Evolutionary conservation across 1,140 invertebrate genomes (phyloP), one percentile per base, ranked within the genome.

Genomic region (Calosoma granatense): DNA sequence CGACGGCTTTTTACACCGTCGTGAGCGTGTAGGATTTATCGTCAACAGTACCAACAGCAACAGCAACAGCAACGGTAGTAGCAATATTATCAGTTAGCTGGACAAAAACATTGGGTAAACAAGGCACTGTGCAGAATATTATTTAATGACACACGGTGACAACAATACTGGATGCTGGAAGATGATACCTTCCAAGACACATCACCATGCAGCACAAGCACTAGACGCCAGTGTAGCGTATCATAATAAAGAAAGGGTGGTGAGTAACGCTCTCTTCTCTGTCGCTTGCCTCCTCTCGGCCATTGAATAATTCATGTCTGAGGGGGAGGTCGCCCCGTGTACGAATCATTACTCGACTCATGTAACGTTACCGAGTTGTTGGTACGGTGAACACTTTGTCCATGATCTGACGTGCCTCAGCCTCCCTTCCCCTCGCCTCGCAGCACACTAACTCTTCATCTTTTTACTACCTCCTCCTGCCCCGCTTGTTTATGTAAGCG

Each of bases 401-500:
- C 61, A 57, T 55, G 55, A 59, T 54, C 41, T 43, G 15, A 47
- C 21, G 39, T 51, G 36, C 22, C 41, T 22, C 56, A 19, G 1
- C 22, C 21, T 14, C 23, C 41, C 43, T 54, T 55, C 20, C 56
- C 41, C 17, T 47, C 55, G 20, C 30, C 20, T 20, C 21, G 36
- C n/a, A n/a, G n/a, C n/a, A n/a, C n/a, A n/a, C 59, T 53, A 51
- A 20, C 47, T 39, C 26, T 57, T 60, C 23, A 30, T 54, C 58
- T 60, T 63, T 61, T 54, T 59, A 58, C 55, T 51, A 39, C 57
- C 57, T 54, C 60, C 61, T n/a, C n/a, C n/a, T n/a, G n/a, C n/a
- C n/a, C 56, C 41, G 63, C 63, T 67, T 68, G 65, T 67, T 68
- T 68, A 68, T 68, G 66, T 66, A 67, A 65, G 65, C 64, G n/a